Percentiles rank a stretch among this genome's conserved stretches.
Conservation (phyloP, 2,797 vertebrate species). For the Glossophaga mutica region DNA sequence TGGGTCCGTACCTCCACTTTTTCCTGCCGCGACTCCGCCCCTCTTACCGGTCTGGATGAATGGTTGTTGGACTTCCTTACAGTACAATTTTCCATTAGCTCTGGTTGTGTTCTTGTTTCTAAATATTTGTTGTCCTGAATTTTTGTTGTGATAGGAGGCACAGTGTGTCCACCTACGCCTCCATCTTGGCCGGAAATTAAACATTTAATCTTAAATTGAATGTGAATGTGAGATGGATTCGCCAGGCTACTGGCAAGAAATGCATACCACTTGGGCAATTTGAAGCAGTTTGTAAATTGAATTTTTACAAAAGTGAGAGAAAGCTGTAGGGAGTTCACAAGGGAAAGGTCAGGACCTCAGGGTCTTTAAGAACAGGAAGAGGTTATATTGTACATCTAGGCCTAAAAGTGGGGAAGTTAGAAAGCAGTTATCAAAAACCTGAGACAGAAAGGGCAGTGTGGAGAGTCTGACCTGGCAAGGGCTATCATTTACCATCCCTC, state of each 20-base stretch:
- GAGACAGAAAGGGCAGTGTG: not conserved
- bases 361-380: not conserved
- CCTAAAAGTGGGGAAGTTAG: not conserved
- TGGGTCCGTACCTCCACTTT: too few relatives aligned
- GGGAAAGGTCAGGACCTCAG: not conserved
- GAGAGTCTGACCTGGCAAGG: not conserved
- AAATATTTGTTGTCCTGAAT: too few relatives aligned
- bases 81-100: too few relatives aligned
- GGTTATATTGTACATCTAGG: not conserved
- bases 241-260: not conserved
- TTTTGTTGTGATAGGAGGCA: too few relatives aligned
- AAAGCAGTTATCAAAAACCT: not conserved
- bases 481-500: not conserved
- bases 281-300: not conserved
- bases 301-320: not conserved
- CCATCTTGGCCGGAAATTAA: too few relatives aligned
- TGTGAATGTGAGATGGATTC: not conserved
- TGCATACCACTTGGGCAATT: not conserved
- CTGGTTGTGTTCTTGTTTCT: too few relatives aligned
- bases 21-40: too few relatives aligned
- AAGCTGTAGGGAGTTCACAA: not conserved
- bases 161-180: too few relatives aligned
- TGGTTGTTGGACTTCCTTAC: too few relatives aligned
- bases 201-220: not conserved
- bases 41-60: too few relatives aligned